Evolutionary conservation across 2,888 invertebrate species (phyloP), one percentile per base, ranked within the genome.

Genomic region (Athripsodes cinereus): DNA sequence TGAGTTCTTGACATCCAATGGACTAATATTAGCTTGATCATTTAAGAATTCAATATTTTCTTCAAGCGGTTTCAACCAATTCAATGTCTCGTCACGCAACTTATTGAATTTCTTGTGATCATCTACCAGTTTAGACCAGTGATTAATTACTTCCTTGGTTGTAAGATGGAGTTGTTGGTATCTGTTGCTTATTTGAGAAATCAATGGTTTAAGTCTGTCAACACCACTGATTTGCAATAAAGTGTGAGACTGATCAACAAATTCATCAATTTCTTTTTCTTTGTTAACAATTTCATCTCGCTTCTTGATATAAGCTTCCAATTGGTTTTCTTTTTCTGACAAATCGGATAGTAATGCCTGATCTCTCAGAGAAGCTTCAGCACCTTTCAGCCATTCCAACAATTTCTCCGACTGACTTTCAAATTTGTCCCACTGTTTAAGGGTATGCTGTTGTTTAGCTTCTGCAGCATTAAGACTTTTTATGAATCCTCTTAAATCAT

Each of bases 241-340:
- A 11, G 85, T 84, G 69, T 96, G 93, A n/a, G 92, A 90, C 67
- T 86, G 87, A 71, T 96, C 96, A 20, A 92, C 85, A 69, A 96
- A 95, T 11, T 84, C 81, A 71, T 96, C 96, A 46, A 96, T 85
- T 69, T 88, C 87, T 66, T 86, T 85, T 72, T 96, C 96, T 67
- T 91, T 89, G 11, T 82, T 82, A 52, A 87, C 76, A 52, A 96
- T 87, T 52, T 84, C 81, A 62, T 91, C 88, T 19, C 91, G 83
- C 66, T 88, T 82, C 52, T 86, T 84, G 66, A 87, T 85, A 66
- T 88, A 88, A 54, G 80, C 79, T 62, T 85, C 81, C 11, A 93
- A 74, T 66, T 90, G 88, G 22, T 80, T 77, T 67, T 87, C 84
- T 72, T 96, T 97, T 66, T 94, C 93, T 52, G 85, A 79, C 19